These are phyloP conservation scores for Tachina fera DNA, from an alignment of 2,888 invertebrate species.

Conservation along the genomic window DNA sequence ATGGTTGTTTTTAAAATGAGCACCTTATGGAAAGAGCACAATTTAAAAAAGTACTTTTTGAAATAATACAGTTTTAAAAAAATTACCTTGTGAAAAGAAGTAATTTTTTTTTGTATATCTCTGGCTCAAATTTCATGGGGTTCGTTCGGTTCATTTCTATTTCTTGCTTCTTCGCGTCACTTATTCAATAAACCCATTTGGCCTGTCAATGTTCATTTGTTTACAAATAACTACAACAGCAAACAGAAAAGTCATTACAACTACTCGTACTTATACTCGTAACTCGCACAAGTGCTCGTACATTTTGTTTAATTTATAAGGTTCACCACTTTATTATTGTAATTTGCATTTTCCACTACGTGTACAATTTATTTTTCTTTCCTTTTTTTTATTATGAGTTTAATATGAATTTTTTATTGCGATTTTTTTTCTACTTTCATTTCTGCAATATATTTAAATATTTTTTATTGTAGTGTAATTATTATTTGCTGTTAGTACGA, in stretches of 20 bases:
- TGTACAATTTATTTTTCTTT: conserved; percentile 44
- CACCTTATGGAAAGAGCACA: too few species aligned
- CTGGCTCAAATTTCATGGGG: not conserved
- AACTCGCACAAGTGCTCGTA: not conserved
- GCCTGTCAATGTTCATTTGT: conserved; percentile 56
- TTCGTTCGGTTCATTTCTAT: not conserved
- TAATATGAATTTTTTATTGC: conserved; percentile 51
- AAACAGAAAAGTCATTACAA: not conserved
- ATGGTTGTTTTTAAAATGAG: too few species aligned
- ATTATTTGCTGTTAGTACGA: conserved; percentile 52
- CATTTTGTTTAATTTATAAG: conserved; percentile 65
- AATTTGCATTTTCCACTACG: conserved; percentile 61
- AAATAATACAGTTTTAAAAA: too few species aligned
- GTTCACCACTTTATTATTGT: conserved; percentile 70
- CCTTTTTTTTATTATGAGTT: conserved; percentile 50
- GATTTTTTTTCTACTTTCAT: conserved; percentile 34
- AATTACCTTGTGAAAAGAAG: too few species aligned
- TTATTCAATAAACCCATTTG: conserved; percentile 46
- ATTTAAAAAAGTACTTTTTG: too few species aligned
- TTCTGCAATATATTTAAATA: conserved; percentile 66
- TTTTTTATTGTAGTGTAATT: conserved; percentile 69
- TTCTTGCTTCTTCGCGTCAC: not conserved
- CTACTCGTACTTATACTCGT: not conserved
- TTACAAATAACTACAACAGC: conserved; percentile 44
- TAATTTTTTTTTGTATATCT: too few species aligned